Evolutionary conservation across 2,113 vertebrate species (phyloP).

Genomic region (Leucoraja erinaceus): DNA sequence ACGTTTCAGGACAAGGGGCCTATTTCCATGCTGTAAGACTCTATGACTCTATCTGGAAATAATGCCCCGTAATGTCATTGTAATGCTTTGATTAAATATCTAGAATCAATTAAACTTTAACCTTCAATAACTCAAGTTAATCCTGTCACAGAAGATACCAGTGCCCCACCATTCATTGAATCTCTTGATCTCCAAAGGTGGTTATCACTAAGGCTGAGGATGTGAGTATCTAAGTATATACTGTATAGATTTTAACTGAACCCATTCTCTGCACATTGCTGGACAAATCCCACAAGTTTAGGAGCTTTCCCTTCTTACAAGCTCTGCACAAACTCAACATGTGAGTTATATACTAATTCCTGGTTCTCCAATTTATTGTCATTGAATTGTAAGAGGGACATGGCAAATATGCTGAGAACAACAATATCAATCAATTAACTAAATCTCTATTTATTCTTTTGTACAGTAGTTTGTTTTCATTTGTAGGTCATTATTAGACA

Average conservation of each 20-base stretch:
- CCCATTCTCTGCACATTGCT: not conserved
- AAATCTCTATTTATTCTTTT: not conserved
- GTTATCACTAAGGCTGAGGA: not conserved
- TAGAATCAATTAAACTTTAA: too few relatives aligned
- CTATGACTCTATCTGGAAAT: too few relatives aligned
- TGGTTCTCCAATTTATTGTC: not conserved
- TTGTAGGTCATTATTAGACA: not conserved
- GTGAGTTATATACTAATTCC: not conserved
- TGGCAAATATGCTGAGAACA: not conserved
- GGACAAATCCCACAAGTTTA: not conserved
- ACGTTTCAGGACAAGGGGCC: too few relatives aligned
- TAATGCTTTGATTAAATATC: too few relatives aligned
- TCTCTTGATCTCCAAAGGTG: too few relatives aligned
- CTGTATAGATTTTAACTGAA: not conserved
- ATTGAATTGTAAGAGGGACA: not conserved
- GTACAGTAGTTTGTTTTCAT: not conserved
- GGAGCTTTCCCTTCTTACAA: not conserved
- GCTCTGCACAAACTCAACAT: not conserved
- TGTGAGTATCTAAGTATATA: not conserved
- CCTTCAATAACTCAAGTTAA: not conserved
- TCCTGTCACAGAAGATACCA: not conserved
- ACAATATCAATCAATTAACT: not conserved
- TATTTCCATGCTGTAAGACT: too few relatives aligned
- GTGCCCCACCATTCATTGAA: not conserved
- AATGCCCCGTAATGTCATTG: too few relatives aligned